These are phyloP conservation scores for Battus philenor DNA, from an alignment of 1,140 invertebrate species.

Conservation along the genomic window DNA sequence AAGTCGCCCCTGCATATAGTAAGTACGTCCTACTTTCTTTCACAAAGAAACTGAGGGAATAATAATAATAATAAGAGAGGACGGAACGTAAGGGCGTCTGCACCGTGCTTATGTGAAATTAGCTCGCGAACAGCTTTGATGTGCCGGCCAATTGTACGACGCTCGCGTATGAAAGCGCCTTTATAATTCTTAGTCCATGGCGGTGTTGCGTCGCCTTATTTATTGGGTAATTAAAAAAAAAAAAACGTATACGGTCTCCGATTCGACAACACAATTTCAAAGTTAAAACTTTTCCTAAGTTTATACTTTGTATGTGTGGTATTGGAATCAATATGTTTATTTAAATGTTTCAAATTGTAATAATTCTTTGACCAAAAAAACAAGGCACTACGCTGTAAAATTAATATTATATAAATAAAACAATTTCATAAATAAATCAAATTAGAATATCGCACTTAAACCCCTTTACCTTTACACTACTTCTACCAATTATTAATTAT, in stretches of 20 bases:
- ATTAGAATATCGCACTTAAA: too few relatives aligned
- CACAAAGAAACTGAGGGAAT: conserved; percentile 57
- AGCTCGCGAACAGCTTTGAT: conserved; percentile 66
- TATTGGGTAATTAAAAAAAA: conserved; percentile 50
- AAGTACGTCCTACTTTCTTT: conserved; percentile 58
- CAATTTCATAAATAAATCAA: too few relatives aligned
- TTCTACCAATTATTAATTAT: too few relatives aligned
- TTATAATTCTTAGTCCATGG: conserved; percentile 57
- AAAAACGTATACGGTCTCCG: conserved; percentile 22
- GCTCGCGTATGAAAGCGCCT: conserved; percentile 56
- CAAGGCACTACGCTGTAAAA: too few relatives aligned
- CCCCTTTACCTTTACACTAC: too few relatives aligned
- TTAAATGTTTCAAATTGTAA: too few relatives aligned
- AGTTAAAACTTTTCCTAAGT: too few relatives aligned
- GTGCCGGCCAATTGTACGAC: conserved; percentile 59
- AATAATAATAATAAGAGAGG: conserved; percentile 62
- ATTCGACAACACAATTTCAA: too few relatives aligned
- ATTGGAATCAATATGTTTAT: too few relatives aligned
- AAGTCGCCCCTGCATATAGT: conserved; percentile 51
- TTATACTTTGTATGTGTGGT: too few relatives aligned
- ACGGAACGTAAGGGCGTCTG: conserved; percentile 60
- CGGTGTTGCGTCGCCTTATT: conserved; percentile 39
- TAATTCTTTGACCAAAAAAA: too few relatives aligned
- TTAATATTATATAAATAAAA: too few relatives aligned
- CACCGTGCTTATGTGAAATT: conserved; percentile 71